Conservation (phyloP, 2,797 vertebrate species). For the Carcharodon carcharias region DNA sequence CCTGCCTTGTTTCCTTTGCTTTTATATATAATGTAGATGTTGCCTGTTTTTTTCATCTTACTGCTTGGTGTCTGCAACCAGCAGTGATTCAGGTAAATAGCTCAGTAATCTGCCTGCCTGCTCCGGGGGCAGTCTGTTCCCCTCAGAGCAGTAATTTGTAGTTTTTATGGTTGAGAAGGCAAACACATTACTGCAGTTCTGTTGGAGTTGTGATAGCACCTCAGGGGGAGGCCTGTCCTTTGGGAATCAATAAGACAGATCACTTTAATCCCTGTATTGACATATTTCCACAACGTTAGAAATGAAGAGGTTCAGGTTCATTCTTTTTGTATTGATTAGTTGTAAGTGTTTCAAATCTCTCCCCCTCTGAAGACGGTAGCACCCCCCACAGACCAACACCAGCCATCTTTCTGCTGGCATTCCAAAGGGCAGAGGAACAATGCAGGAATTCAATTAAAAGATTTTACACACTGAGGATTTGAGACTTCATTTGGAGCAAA, state of each 20-base stretch:
- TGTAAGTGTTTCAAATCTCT: constrained; percentile 37
- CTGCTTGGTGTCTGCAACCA: neutral
- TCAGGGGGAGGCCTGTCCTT: constrained; percentile 35
- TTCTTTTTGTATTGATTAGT: constrained; percentile 37
- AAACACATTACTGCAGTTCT: constrained; percentile 39
- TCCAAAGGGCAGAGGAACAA: constrained; percentile 18
- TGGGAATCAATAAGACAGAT: constrained; percentile 38
- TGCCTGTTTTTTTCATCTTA: neutral
- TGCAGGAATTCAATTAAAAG: constrained; percentile 32
- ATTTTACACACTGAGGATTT: constrained; percentile 23
- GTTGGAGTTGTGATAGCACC: constrained; percentile 37
- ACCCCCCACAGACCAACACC: constrained; percentile 27
- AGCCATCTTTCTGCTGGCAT: constrained; percentile 24
- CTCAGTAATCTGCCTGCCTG: constrained; percentile 37
- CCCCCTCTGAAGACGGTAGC: constrained; percentile 14
- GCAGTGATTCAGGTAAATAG: constrained; percentile 38
- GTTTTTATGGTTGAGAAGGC: constrained; percentile 39
- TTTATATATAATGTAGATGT: neutral
- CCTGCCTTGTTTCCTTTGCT: neutral
- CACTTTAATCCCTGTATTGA: constrained; percentile 38
- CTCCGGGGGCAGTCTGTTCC: constrained; percentile 35
- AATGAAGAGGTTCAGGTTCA: constrained; percentile 38
- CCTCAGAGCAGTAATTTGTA: constrained; percentile 39
- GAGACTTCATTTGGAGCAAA: constrained; percentile 33
- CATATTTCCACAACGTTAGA: constrained; percentile 37